These are phyloP conservation scores for Gadus chalcogrammus DNA, from an alignment of 2,113 vertebrate species.

Conservation along the genomic window DNA sequence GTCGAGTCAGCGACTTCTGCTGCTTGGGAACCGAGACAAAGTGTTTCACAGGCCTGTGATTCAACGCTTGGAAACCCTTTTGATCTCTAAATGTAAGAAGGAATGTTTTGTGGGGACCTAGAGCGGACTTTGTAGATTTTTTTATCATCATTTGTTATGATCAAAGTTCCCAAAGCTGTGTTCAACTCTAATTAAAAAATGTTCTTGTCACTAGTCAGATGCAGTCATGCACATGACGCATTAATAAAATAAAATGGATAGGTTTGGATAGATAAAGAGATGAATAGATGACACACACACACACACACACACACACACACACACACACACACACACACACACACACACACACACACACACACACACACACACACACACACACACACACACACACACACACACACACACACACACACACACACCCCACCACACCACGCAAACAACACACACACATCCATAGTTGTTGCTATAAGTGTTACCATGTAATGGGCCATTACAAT, in stretches of 20 bases:
- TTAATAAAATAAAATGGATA: background rate
- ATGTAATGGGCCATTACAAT: no score
- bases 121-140: background rate
- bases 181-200: background rate
- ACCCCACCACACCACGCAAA: no score
- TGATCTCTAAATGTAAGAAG: no score
- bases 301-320: conserved; percentile 6
- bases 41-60: conserved; percentile 18
- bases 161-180: background rate
- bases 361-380: no score
- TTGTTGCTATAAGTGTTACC: no score
- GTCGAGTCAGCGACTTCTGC: conserved; percentile 61
- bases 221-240: background rate
- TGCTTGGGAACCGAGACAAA: conserved; percentile 73
- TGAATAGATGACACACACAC: no score
- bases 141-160: background rate
- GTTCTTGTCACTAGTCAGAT: background rate
- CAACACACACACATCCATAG: no score
- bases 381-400: no score
- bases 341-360: no score
- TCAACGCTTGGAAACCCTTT: no score
- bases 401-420: no score
- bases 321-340: background rate
- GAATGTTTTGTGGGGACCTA: no score
- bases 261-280: background rate